These are phyloP conservation scores for Xestia ashworthii DNA, from an alignment of 2,888 invertebrate genomes.

Conservation along the genomic window DNA sequence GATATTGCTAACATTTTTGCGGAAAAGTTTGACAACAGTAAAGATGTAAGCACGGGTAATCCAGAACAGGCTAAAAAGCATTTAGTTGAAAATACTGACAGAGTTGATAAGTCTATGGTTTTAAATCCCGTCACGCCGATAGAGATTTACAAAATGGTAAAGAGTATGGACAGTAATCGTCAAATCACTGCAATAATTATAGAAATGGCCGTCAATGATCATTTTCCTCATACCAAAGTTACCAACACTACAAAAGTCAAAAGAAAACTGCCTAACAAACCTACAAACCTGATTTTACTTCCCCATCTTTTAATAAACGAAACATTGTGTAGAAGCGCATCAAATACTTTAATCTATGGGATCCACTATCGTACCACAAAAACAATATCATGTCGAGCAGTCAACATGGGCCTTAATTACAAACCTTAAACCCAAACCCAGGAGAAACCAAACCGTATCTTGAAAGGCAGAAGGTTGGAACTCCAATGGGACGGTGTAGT, in stretches of 20 bases:
- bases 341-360: conserved; percentile 85
- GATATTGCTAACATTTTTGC: no score
- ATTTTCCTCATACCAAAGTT: neutral
- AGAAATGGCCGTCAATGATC: neutral
- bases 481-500: conserved; percentile 37
- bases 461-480: conserved; percentile 58
- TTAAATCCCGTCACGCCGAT: no score
- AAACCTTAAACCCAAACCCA: conserved; percentile 63
- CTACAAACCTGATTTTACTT: conserved; percentile 33
- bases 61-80: no score
- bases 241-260: neutral
- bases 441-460: conserved; percentile 64
- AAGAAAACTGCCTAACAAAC: conserved; percentile 18
- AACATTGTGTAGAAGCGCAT: conserved; percentile 71
- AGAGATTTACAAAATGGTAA: no score
- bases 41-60: no score
- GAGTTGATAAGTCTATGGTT: no score
- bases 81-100: no score
- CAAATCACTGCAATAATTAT: no score
- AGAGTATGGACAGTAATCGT: no score
- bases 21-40: no score
- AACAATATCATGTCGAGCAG: conserved; percentile 86
- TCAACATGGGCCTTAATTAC: conserved; percentile 87
- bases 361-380: conserved; percentile 87
- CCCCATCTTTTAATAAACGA: conserved; percentile 58